Conservation (phyloP, 2,113 vertebrate species). For the Sphyrna mokarran region DNA sequence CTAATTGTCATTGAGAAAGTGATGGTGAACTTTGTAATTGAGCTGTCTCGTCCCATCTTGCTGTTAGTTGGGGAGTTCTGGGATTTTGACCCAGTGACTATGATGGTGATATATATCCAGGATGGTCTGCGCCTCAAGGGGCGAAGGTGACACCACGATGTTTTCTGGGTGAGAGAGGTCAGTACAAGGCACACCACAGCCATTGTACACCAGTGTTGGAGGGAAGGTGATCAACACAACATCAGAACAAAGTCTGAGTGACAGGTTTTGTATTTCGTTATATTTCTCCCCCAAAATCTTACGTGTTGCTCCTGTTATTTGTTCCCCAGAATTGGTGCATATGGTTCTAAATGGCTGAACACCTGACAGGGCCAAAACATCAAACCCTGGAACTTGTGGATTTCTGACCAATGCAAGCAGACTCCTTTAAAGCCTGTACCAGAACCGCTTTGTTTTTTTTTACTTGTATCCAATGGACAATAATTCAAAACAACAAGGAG, state of each 20-base stretch:
- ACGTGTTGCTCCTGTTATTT: neutral
- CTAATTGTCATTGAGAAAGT: neutral
- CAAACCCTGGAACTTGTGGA: conserved; percentile 48
- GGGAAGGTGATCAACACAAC: neutral
- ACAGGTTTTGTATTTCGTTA: neutral
- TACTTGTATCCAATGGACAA: conserved; percentile 41
- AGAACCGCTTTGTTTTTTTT: conserved; percentile 48
- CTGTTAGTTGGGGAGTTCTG: neutral
- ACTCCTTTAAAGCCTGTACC: conserved; percentile 41
- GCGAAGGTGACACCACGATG: no score
- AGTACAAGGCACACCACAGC: no score
- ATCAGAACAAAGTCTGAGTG: neutral
- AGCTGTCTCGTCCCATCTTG: neutral
- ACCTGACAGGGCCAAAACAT: conserved; percentile 61
- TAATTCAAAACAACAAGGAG: conserved; percentile 18
- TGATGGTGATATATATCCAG: neutral
- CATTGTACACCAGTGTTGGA: no score
- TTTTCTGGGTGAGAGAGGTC: no score
- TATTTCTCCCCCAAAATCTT: neutral
- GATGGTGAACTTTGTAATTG: neutral
- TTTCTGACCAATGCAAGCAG: conserved; percentile 63
- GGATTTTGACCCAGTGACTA: neutral
- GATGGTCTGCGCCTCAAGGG: no score
- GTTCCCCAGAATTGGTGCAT: conserved; percentile 52
- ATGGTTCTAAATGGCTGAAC: conserved; percentile 59